Conservation (phyloP, 2,797 vertebrate species). For the Corythornis leucogaster region DNA sequence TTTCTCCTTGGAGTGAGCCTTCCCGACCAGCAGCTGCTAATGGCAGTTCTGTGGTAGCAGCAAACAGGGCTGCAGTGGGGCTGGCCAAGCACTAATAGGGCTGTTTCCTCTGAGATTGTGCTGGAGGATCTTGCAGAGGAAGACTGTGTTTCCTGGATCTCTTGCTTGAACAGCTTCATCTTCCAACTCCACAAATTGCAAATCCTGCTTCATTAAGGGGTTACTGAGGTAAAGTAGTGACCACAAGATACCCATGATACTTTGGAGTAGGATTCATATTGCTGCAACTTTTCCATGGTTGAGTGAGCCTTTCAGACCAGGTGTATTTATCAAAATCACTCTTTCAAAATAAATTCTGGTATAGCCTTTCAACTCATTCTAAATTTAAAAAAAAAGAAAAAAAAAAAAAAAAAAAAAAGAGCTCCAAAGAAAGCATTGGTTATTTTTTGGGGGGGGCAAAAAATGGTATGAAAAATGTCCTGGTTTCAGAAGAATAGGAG, state of each 20-base stretch:
- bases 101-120: neutral
- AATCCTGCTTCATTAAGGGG: neutral
- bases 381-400: neutral
- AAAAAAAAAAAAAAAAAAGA: neutral
- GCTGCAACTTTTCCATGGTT: neutral
- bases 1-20: accelerated
- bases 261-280: neutral
- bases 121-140: neutral
- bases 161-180: neutral
- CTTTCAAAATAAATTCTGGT: constrained; percentile 44
- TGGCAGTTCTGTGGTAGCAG: neutral
- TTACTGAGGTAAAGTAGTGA: neutral
- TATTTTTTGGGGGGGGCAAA: constrained; percentile 1
- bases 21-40: neutral
- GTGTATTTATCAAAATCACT: constrained; percentile 40
- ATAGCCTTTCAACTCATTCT: neutral
- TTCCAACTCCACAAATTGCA: neutral
- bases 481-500: constrained; percentile 19
- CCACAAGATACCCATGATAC: neutral
- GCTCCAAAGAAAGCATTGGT: constrained; percentile 34
- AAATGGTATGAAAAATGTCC: neutral
- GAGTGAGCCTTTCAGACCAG: neutral
- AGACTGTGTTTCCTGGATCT: neutral
- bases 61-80: neutral
- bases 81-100: neutral